Conservation (phyloP, 1,140 invertebrate species). For the Drosophila repleta region DNA sequence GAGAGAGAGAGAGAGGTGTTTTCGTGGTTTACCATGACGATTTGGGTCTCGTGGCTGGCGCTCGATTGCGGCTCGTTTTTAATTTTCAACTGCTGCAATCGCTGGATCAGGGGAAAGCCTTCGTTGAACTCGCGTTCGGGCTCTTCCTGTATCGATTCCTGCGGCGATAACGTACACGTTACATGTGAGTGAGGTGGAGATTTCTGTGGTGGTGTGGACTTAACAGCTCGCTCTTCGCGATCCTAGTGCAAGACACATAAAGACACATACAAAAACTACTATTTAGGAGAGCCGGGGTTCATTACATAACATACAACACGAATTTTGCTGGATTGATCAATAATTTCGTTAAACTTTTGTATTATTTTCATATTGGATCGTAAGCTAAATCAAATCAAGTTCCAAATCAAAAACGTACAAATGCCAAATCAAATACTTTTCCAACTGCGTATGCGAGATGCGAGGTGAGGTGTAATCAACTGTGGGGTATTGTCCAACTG, state of each 20-base stretch:
- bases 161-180: constrained; percentile 80
- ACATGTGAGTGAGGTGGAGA: constrained; percentile 84
- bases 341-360: constrained; percentile 16
- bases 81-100: constrained; percentile 90
- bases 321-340: constrained; percentile 32
- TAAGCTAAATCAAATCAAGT: constrained; percentile 51
- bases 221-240: constrained; percentile 86
- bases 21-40: constrained; percentile 73
- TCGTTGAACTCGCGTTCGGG: constrained; percentile 87
- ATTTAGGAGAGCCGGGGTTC: constrained; percentile 81
- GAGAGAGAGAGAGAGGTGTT: constrained; percentile 12
- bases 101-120: constrained; percentile 90
- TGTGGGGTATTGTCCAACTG: not conserved
- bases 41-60: constrained; percentile 56
- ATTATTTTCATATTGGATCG: constrained; percentile 22
- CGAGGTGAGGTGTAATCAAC: not conserved
- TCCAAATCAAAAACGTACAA: constrained; percentile 24
- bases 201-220: constrained; percentile 84
- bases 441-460: constrained; percentile 1
- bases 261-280: constrained; percentile 83
- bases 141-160: constrained; percentile 84
- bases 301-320: constrained; percentile 72
- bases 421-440: constrained; percentile 11
- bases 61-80: constrained; percentile 89
- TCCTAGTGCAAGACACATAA: constrained; percentile 84